A percentile compares a stretch with the other conserved stretches of the same genome.
Evolutionary conservation across 30 jellyfish, hydroid and myxozoan species (phyloP).

Genomic region (Turritopsis dohrnii): DNA sequence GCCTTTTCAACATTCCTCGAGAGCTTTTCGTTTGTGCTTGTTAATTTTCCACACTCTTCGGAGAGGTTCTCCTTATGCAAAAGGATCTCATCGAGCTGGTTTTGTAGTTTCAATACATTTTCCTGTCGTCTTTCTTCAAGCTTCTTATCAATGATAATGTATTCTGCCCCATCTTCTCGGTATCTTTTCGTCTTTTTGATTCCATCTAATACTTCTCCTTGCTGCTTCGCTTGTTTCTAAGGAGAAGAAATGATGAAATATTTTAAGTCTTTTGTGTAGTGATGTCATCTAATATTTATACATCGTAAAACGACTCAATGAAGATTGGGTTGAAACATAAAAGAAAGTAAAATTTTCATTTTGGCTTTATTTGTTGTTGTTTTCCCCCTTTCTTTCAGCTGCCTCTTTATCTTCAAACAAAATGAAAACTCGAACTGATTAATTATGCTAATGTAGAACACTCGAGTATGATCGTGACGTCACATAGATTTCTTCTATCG

Average conservation of each 20-base stretch:
- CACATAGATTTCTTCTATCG: too few species aligned
- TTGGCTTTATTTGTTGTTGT: too few species aligned
- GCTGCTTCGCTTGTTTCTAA: background rate
- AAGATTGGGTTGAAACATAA: too few species aligned
- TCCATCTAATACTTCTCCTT: background rate
- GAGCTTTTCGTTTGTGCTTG: background rate
- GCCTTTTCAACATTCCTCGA: background rate
- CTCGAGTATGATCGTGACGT: too few species aligned
- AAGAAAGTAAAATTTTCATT: too few species aligned
- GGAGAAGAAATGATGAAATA: too few species aligned
- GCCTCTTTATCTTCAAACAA: too few species aligned
- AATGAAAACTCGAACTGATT: too few species aligned
- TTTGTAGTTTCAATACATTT: background rate
- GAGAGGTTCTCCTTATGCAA: background rate
- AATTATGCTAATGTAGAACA: too few species aligned
- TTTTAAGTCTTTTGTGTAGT: background rate
- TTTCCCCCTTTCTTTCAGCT: too few species aligned
- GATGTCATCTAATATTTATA: background rate
- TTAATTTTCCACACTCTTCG: background rate
- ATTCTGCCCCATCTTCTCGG: background rate
- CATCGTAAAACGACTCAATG: too few species aligned
- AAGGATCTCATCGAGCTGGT: background rate
- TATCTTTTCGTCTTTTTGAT: background rate
- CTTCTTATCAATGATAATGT: background rate
- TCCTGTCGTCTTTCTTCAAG: background rate